phyloP scores from a whole-genome alignment of 1,140 invertebrate species.

The Aphaenogaster floridana region DNA sequence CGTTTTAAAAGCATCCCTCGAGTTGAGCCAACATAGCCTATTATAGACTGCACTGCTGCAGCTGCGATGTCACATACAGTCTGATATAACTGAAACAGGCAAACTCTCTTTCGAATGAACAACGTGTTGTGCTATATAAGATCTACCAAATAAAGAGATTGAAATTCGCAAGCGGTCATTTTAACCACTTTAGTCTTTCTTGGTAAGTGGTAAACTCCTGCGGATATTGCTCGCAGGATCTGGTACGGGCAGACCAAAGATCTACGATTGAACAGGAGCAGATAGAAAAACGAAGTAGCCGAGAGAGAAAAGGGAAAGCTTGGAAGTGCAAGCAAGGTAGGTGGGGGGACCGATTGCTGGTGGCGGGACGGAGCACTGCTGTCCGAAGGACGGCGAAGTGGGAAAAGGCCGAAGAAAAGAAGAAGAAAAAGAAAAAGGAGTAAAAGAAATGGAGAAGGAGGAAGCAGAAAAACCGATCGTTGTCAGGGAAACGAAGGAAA shows the following conservation, averaged over 20 bases:
- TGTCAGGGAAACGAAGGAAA: conserved; percentile 77
- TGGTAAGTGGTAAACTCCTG: conserved; percentile 7
- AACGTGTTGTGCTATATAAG: neutral
- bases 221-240: conserved; percentile 44
- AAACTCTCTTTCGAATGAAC: neutral
- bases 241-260: conserved; percentile 29
- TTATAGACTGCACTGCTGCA: conserved; percentile 25
- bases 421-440: neutral
- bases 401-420: conserved; percentile 28
- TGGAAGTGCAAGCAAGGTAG: neutral
- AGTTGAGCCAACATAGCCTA: conserved; percentile 40
- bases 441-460: neutral
- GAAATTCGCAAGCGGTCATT: conserved; percentile 35
- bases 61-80: conserved; percentile 5
- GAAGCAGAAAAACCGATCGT: conserved; percentile 74
- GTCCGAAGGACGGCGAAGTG: conserved; percentile 56
- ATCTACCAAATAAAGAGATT: conserved; percentile 21
- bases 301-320: conserved; percentile 33
- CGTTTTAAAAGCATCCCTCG: conserved; percentile 65
- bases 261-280: conserved; percentile 35
- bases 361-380: neutral
- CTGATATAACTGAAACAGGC: neutral
- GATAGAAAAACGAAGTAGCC: conserved; percentile 19
- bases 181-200: conserved; percentile 47
- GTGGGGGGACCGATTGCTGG: neutral